Conservation (phyloP, 2,888 invertebrate species). For the Petrolisthes cinctipes region DNA sequence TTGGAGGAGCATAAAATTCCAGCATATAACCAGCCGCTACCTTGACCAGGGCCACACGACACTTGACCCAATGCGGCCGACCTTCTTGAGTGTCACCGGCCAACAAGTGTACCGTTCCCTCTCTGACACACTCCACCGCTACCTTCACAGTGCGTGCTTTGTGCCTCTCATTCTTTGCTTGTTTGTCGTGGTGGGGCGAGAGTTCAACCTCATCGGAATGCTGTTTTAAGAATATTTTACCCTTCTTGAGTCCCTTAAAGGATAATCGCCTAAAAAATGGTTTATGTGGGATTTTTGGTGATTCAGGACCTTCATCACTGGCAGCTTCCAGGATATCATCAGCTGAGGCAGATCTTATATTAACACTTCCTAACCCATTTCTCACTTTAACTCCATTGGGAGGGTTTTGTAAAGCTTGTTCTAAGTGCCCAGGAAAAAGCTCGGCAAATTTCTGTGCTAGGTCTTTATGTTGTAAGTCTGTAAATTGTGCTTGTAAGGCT, state of each 20-base stretch:
- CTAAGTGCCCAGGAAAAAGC: constrained; percentile 54
- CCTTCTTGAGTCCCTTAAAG: constrained; percentile 86
- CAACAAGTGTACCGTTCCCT: constrained; percentile 92
- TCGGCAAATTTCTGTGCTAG: constrained; percentile 53
- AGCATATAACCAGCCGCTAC: constrained; percentile 94
- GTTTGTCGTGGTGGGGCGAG: constrained; percentile 67
- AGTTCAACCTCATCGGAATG: constrained; percentile 88
- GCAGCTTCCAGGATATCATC: constrained; percentile 58
- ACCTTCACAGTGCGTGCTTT: constrained; percentile 91
- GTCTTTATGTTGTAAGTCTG: constrained; percentile 53
- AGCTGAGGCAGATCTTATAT: constrained; percentile 65
- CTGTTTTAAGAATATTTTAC: constrained; percentile 87
- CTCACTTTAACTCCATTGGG: constrained; percentile 64
- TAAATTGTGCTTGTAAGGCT: constrained; percentile 44
- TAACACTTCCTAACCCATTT: constrained; percentile 56
- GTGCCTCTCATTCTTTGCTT: constrained; percentile 73
- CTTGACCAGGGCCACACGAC: constrained; percentile 89
- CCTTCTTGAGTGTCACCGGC: constrained; percentile 91
- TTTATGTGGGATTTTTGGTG: constrained; percentile 54
- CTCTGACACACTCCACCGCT: constrained; percentile 92
- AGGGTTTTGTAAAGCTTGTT: constrained; percentile 48
- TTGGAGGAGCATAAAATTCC: constrained; percentile 89
- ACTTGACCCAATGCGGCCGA: constrained; percentile 94
- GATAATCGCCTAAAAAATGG: constrained; percentile 76
- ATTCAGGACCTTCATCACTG: constrained; percentile 63